Evolutionary conservation across 2,113 vertebrate species (phyloP).

Genomic region (Neogobius melanostomus): DNA sequence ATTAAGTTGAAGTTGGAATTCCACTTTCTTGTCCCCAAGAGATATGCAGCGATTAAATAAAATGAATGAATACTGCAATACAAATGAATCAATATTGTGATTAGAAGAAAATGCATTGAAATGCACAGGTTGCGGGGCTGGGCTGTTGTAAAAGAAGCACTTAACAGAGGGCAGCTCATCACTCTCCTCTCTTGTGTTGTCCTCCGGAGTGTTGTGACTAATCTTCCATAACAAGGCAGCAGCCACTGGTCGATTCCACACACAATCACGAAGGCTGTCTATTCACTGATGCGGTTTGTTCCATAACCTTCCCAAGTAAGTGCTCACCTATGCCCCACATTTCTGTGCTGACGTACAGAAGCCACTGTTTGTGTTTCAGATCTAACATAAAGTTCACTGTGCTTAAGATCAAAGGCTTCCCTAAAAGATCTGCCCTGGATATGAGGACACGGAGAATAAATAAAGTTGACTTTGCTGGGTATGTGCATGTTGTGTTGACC

Average conservation of each 20-base stretch:
- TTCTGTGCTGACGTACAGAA: not conserved
- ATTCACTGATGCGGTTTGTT: not conserved
- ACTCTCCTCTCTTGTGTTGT: not conserved
- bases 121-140: no score
- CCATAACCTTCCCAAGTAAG: not conserved
- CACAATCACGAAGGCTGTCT: not conserved
- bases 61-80: no score
- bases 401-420: not conserved
- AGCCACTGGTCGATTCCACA: slow-evolving; percentile 1
- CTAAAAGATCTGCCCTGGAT: not conserved
- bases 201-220: not conserved
- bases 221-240: not conserved
- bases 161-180: not conserved
- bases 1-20: no score
- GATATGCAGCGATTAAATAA: no score
- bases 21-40: no score
- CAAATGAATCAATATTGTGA: no score
- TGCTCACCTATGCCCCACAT: not conserved
- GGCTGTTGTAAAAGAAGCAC: not conserved
- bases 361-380: not conserved
- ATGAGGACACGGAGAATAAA: not conserved
- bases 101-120: no score
- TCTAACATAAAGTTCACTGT: not conserved
- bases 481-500: not conserved
- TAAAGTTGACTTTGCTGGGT: not conserved